A percentile compares a stretch with the other conserved stretches of the same genome.
phyloP scores from a whole-genome alignment of 2,113 vertebrate genomes.

The Megalops atlanticus region DNA sequence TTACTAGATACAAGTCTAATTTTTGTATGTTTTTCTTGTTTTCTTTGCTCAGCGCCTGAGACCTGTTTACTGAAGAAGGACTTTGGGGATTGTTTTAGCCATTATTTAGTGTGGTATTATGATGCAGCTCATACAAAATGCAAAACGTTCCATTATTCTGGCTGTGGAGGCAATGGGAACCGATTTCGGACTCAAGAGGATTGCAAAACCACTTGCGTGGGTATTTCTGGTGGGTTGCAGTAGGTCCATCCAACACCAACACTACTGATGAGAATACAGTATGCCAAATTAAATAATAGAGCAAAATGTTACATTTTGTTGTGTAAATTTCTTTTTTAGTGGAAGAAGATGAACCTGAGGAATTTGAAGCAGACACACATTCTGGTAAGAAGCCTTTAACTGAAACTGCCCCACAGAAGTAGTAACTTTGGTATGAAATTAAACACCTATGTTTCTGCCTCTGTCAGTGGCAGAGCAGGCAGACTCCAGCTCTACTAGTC shows the following conservation, averaged over 20 bases:
- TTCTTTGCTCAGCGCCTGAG: background rate
- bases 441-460: background rate
- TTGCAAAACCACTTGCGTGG: slow-evolving; percentile 19
- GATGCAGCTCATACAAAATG: slow-evolving; percentile 26
- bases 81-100: slow-evolving; percentile 20
- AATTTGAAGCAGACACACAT: slow-evolving; percentile 13
- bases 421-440: no score
- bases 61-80: slow-evolving; percentile 19
- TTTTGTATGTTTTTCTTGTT: background rate
- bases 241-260: no score
- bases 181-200: slow-evolving; percentile 16
- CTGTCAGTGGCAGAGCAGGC: background rate
- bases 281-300: background rate
- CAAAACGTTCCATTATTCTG: slow-evolving; percentile 40
- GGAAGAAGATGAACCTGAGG: background rate
- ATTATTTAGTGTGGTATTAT: slow-evolving; percentile 13
- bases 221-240: background rate
- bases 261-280: background rate
- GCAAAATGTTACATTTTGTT: background rate
- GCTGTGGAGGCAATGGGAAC: slow-evolving; percentile 42
- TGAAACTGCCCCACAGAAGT: no score
- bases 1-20: background rate
- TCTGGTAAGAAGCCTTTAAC: slow-evolving; percentile 4
- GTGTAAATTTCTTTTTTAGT: background rate
- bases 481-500: slow-evolving; percentile 27